Evolutionary conservation across 2,113 vertebrate species (phyloP).

Genomic region (Ellobius talpinus): DNA sequence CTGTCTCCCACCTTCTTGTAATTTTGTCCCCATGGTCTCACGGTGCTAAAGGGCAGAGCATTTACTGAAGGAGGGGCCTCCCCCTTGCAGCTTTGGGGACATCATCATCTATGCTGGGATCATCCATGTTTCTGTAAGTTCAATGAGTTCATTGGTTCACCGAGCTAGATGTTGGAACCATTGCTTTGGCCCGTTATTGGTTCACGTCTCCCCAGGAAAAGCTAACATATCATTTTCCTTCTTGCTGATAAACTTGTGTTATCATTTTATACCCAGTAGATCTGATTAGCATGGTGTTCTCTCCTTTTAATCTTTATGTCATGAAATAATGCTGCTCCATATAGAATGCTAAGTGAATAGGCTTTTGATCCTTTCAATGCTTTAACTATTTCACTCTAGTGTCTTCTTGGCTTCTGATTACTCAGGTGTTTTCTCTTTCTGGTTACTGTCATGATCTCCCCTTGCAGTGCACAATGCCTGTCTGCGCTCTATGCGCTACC

Average conservation of each 20-base stretch:
- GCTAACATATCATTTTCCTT: not conserved
- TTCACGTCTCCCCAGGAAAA: not conserved
- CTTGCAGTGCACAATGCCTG: too few relatives aligned
- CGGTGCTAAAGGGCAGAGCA: not conserved
- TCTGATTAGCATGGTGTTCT: not conserved
- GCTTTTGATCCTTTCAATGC: not conserved
- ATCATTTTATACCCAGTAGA: not conserved
- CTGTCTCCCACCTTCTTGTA: not conserved
- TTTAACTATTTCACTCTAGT: not conserved
- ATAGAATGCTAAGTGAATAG: fast-evolving
- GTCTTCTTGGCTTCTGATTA: not conserved
- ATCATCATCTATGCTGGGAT: not conserved
- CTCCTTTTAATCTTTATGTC: not conserved
- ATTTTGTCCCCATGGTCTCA: not conserved
- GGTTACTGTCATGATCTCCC: not conserved
- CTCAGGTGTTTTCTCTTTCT: not conserved
- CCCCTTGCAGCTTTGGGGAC: not conserved
- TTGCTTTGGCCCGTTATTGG: not conserved
- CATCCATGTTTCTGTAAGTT: too few relatives aligned
- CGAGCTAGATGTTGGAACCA: too few relatives aligned
- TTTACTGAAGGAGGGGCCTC: not conserved
- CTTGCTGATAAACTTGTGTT: not conserved
- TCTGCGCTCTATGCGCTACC: too few relatives aligned
- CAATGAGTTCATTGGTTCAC: not conserved
- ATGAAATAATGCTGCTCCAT: not conserved